phyloP scores from a whole-genome alignment of 2,888 invertebrate species.

The Venusia cambrica region DNA sequence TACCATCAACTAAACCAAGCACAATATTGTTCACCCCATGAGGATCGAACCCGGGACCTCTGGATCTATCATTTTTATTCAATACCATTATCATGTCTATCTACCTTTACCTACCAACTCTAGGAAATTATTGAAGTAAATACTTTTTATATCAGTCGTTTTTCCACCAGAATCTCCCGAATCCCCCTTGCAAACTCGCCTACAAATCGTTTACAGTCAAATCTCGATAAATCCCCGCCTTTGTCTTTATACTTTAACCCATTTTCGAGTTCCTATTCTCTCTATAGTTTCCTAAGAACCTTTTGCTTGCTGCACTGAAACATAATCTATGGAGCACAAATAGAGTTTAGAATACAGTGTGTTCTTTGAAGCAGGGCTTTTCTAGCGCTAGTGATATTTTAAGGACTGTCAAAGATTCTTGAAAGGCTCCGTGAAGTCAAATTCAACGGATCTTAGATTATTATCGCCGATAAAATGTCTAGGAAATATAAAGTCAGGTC shows the following conservation, averaged over 20 bases:
- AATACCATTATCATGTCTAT: too few species aligned
- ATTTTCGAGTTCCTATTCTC: constrained; percentile 14
- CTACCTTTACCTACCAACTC: too few species aligned
- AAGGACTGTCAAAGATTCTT: constrained; percentile 20
- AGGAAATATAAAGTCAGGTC: too few species aligned
- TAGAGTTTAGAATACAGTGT: constrained; percentile 5
- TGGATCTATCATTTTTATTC: too few species aligned
- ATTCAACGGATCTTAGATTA: constrained; percentile 10
- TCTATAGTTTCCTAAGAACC: constrained; percentile 17
- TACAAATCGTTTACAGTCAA: constrained; percentile 23
- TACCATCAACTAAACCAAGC: too few species aligned
- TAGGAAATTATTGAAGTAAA: too few species aligned
- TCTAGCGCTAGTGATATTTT: constrained; percentile 16
- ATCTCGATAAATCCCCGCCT: constrained; percentile 20
- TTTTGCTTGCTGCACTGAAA: background rate
- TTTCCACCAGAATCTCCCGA: constrained; percentile 2
- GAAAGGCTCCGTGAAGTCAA: constrained; percentile 11
- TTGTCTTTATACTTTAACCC: constrained; percentile 22
- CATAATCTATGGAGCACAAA: background rate
- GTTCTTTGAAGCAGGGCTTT: constrained; percentile 8
- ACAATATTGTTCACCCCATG: too few species aligned
- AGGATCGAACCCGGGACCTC: too few species aligned
- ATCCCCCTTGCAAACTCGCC: constrained; percentile 17
- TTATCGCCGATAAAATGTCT: constrained; percentile 1
- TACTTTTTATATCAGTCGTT: too few species aligned